Percentiles rank a stretch among this genome's conserved stretches.
Evolutionary conservation across 1,140 invertebrate species (phyloP).

Genomic region (Caenorhabditis latens): DNA sequence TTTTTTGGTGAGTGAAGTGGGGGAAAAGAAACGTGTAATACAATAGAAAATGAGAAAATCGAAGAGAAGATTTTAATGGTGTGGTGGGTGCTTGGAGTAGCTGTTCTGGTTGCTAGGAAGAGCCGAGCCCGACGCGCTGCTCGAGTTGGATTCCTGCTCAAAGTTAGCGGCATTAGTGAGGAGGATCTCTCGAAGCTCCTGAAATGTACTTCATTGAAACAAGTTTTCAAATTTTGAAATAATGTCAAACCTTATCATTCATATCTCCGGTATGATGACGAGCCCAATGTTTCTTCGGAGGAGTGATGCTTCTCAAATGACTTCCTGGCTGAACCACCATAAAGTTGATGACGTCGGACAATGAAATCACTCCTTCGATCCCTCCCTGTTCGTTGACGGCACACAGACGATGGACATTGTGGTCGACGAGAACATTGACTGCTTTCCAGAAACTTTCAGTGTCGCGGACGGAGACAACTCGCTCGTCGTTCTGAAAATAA

Average conservation of each 20-base stretch:
- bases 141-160: slow-evolving; percentile 27
- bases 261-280: slow-evolving; percentile 46
- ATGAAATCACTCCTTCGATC: slow-evolving; percentile 64
- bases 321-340: slow-evolving; percentile 59
- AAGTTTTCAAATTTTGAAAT: neutral
- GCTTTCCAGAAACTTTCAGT: slow-evolving; percentile 63
- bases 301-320: neutral
- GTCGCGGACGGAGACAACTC: slow-evolving; percentile 61
- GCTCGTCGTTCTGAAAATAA: slow-evolving; percentile 59
- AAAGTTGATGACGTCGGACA: slow-evolving; percentile 63
- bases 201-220: neutral
- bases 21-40: neutral
- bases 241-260: slow-evolving; percentile 23
- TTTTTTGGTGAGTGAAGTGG: neutral
- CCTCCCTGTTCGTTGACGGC: slow-evolving; percentile 60
- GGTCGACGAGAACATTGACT: slow-evolving; percentile 62
- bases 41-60: neutral
- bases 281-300: slow-evolving; percentile 44
- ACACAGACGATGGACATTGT: slow-evolving; percentile 63
- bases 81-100: slow-evolving; percentile 22
- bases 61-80: neutral
- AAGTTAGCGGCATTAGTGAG: slow-evolving; percentile 36
- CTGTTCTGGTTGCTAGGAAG: slow-evolving; percentile 12
- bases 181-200: slow-evolving; percentile 30
- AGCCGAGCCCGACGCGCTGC: neutral